Percentiles rank a stretch among this genome's conserved stretches.
Conservation (phyloP, 2,113 vertebrate species). For the Speoplatyrhinus poulsoni region DNA sequence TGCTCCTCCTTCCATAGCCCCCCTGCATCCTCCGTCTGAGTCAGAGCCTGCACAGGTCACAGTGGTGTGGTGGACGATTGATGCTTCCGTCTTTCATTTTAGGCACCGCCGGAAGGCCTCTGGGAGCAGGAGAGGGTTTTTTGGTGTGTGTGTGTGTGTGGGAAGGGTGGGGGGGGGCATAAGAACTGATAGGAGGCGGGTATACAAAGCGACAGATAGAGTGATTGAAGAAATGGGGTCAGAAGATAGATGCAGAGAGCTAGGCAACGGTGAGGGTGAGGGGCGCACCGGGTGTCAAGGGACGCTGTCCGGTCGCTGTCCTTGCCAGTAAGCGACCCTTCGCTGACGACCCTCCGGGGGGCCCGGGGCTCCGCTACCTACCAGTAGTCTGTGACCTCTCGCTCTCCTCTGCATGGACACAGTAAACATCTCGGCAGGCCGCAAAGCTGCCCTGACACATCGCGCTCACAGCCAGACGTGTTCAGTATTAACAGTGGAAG, state of each 20-base stretch:
- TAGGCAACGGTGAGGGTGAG: neutral
- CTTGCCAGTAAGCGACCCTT: slow-evolving; percentile 59
- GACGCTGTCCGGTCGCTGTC: slow-evolving; percentile 55
- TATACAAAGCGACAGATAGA: neutral
- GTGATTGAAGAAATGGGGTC: slow-evolving; percentile 1
- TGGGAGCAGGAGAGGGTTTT: slow-evolving; percentile 3
- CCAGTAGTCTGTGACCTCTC: slow-evolving; percentile 55
- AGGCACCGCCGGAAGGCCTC: slow-evolving; percentile 16
- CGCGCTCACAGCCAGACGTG: slow-evolving; percentile 22
- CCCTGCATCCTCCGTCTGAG: slow-evolving; percentile 50
- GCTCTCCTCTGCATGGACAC: slow-evolving; percentile 27
- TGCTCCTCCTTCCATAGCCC: slow-evolving; percentile 43
- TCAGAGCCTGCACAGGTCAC: slow-evolving; percentile 42
- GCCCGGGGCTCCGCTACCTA: slow-evolving; percentile 32
- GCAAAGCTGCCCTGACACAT: slow-evolving; percentile 34
- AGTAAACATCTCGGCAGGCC: slow-evolving; percentile 34
- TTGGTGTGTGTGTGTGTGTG: neutral
- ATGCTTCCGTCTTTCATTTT: slow-evolving; percentile 39
- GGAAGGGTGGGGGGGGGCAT: neutral
- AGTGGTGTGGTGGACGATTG: slow-evolving; percentile 43
- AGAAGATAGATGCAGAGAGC: slow-evolving; percentile 4
- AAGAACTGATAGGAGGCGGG: neutral
- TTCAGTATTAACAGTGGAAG: slow-evolving; percentile 51
- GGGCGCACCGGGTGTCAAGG: slow-evolving; percentile 36
- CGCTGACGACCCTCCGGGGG: slow-evolving; percentile 54